These are phyloP conservation scores for Drosophila anceps DNA, from an alignment of 2,888 invertebrate genomes.

Conservation along the genomic window DNA sequence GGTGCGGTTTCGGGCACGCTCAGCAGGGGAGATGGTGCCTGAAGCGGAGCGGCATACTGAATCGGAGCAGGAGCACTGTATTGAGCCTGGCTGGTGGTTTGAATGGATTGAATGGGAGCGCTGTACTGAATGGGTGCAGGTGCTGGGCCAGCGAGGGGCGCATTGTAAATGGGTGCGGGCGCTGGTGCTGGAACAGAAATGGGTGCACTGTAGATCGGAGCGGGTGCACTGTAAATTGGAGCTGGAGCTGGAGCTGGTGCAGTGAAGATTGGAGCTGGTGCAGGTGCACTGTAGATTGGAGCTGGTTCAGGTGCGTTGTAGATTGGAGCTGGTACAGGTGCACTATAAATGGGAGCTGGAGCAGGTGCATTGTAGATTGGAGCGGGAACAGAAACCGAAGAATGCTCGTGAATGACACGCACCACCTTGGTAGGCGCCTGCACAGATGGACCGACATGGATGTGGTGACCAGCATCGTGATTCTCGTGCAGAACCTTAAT, in stretches of 20 bases:
- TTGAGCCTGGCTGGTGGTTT: constrained; percentile 10
- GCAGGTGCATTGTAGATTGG: constrained; percentile 45
- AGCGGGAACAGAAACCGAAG: constrained; percentile 46
- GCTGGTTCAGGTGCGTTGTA: constrained; percentile 40
- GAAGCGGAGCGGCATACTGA: constrained; percentile 31
- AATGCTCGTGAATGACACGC: constrained; percentile 79
- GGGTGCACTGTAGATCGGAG: constrained; percentile 36
- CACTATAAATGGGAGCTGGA: constrained; percentile 40
- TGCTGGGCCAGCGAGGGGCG: constrained; percentile 13
- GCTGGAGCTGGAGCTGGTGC: constrained; percentile 41
- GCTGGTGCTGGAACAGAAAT: background rate
- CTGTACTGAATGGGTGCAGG: constrained; percentile 14
- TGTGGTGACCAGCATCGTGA: constrained; percentile 28
- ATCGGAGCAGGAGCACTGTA: constrained; percentile 13
- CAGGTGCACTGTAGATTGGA: constrained; percentile 40
- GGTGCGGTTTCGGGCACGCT: constrained; percentile 57
- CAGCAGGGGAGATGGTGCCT: constrained; percentile 42
- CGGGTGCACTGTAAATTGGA: constrained; percentile 36
- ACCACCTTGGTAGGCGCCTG: constrained; percentile 68
- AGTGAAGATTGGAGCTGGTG: constrained; percentile 34
- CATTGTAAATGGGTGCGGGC: constrained; percentile 36
- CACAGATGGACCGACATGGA: constrained; percentile 11
- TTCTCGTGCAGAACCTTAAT: constrained; percentile 72
- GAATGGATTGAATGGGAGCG: constrained; percentile 1
- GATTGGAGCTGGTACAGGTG: constrained; percentile 38